Evolutionary conservation across 2,888 invertebrate species (phyloP).

Genomic region (Eristalinus aeneus): DNA sequence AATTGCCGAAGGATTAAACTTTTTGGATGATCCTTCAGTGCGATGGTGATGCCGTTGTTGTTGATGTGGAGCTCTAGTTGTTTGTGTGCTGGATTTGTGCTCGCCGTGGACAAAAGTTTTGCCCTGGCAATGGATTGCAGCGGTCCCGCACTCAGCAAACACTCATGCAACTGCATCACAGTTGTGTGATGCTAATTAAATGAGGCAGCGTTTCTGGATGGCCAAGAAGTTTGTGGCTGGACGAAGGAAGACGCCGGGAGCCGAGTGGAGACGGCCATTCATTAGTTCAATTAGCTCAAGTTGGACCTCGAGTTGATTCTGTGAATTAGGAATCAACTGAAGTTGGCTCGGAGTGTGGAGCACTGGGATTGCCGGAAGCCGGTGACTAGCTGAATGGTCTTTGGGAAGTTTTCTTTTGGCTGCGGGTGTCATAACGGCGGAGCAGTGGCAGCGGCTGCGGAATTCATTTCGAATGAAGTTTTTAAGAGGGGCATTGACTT

Average conservation of each 20-base stretch:
- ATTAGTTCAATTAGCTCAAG: neutral
- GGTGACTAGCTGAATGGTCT: neutral
- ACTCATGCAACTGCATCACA: constrained; percentile 3
- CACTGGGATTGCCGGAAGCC: neutral
- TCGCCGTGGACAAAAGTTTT: constrained; percentile 39
- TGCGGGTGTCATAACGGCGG: neutral
- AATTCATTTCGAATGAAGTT: neutral
- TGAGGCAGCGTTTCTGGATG: constrained; percentile 16
- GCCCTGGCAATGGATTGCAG: constrained; percentile 12
- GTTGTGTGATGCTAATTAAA: constrained; percentile 48
- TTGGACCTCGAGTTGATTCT: neutral
- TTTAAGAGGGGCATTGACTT: neutral
- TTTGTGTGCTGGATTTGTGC: constrained; percentile 44
- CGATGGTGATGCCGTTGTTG: neutral
- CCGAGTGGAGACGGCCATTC: neutral
- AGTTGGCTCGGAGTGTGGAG: neutral
- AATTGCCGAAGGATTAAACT: constrained; percentile 61
- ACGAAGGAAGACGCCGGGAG: neutral
- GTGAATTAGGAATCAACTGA: neutral
- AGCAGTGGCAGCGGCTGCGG: neutral
- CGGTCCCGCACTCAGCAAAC: constrained; percentile 46
- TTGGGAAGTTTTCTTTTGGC: neutral
- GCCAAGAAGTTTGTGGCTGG: constrained; percentile 12
- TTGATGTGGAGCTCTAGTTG: constrained; percentile 28
- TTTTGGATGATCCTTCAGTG: constrained; percentile 23